A percentile compares a stretch with the other conserved stretches of the same genome.
phyloP scores from a whole-genome alignment of 2,113 vertebrate species.

The Dicaeum eximium region DNA sequence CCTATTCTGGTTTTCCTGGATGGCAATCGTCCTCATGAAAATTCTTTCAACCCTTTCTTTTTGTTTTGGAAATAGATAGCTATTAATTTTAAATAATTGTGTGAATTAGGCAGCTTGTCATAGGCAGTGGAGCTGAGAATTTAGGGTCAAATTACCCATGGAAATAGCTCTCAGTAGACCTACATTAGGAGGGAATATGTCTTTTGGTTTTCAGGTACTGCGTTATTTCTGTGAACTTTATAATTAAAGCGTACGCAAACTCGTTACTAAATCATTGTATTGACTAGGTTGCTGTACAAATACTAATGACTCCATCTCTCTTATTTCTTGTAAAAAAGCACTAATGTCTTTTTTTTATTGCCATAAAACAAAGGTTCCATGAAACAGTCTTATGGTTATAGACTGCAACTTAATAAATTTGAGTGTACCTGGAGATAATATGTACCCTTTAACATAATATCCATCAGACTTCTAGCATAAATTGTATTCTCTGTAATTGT shows the following conservation, averaged over 20 bases:
- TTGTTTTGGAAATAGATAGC: background rate
- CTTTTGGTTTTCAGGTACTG: background rate
- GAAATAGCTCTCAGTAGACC: conserved; percentile 1
- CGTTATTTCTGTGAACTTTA: background rate
- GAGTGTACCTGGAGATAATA: background rate
- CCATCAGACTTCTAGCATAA: background rate
- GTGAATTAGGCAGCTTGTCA: background rate
- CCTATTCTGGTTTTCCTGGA: background rate
- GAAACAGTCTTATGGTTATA: background rate
- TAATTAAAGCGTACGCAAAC: conserved; percentile 4
- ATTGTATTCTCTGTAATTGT: background rate
- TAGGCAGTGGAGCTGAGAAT: background rate
- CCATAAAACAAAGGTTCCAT: background rate
- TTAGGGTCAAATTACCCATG: conserved; percentile 3
- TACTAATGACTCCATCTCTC: background rate
- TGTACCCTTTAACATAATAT: background rate
- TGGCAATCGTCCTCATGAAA: background rate
- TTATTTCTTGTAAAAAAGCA: background rate
- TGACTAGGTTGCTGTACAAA: background rate
- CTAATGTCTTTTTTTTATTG: background rate
- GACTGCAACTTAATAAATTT: background rate
- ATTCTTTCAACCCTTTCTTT: background rate
- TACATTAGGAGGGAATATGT: background rate
- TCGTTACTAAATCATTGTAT: background rate
- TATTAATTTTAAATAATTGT: conserved; percentile 26